phyloP scores from a whole-genome alignment of 2,113 vertebrate species.

The Larimichthys polyactis region DNA sequence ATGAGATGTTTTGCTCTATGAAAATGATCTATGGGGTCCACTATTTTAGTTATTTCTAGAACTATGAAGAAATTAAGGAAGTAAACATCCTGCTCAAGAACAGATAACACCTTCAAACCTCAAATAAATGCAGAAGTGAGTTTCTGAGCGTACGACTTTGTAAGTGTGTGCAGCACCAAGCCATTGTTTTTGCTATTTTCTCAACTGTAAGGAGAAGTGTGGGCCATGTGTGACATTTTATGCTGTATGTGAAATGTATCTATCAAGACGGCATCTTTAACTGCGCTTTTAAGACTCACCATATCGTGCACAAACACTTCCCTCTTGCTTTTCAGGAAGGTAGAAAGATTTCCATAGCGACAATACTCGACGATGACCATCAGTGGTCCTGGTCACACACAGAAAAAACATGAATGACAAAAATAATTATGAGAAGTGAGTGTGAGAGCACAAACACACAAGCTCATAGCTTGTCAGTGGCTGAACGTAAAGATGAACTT shows the following conservation, averaged over 20 bases:
- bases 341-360: conserved; percentile 93
- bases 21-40: background rate
- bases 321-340: conserved; percentile 94
- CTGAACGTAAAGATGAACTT: background rate
- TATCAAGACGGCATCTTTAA: conserved; percentile 1
- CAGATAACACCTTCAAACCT: conserved; percentile 56
- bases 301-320: conserved; percentile 87
- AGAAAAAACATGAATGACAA: background rate
- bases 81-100: conserved; percentile 7
- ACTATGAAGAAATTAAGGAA: conserved; percentile 48
- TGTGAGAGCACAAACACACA: background rate
- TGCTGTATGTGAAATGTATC: background rate
- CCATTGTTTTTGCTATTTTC: background rate
- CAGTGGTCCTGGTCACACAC: conserved; percentile 86
- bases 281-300: conserved; percentile 77
- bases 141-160: conserved; percentile 26
- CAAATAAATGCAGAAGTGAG: conserved; percentile 67
- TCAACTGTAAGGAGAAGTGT: background rate
- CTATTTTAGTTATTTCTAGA: conserved; percentile 9
- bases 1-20: background rate
- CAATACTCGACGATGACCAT: conserved; percentile 98
- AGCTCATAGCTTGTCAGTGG: background rate
- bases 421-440: background rate
- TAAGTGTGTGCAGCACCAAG: background rate
- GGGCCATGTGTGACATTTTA: background rate